These are phyloP conservation scores for Aspiorhynchus laticeps DNA, from an alignment of 2,113 vertebrate genomes.

Conservation along the genomic window DNA sequence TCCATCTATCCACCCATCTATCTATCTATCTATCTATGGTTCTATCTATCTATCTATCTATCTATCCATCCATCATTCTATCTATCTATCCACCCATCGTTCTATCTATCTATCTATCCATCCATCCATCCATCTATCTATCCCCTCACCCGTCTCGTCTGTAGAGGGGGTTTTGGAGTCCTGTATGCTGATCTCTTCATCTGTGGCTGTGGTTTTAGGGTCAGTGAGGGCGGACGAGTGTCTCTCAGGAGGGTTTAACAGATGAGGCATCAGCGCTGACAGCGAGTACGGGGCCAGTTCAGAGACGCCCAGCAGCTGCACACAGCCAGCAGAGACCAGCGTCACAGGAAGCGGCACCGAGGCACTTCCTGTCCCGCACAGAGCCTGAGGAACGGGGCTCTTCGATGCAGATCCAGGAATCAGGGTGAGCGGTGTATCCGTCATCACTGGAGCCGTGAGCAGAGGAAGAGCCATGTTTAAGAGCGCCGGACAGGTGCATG, in stretches of 20 bases:
- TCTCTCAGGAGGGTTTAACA: not conserved
- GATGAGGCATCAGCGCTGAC: conserved; percentile 52
- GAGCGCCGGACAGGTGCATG: not conserved
- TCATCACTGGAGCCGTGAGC: not conserved
- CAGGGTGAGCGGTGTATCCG: not conserved
- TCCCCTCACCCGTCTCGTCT: conserved; percentile 59
- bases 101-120: too few species aligned
- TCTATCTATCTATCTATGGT: not conserved
- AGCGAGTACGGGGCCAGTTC: conserved; percentile 62
- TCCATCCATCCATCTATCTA: too few species aligned
- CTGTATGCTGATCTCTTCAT: conserved; percentile 36
- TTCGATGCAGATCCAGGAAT: not conserved
- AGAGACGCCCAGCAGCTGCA: conserved; percentile 60
- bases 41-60: too few species aligned
- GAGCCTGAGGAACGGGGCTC: not conserved
- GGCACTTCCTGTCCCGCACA: not conserved
- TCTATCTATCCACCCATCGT: too few species aligned
- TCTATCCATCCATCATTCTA: too few species aligned
- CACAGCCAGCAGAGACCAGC: conserved; percentile 30
- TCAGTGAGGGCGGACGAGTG: not conserved
- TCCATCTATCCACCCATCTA: not conserved
- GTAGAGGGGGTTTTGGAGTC: conserved; percentile 56
- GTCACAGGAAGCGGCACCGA: not conserved
- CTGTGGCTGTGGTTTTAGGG: not conserved
- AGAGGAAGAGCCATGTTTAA: not conserved